Conservation (phyloP, 2,888 invertebrate genomes). For the Noctua fimbriata region DNA sequence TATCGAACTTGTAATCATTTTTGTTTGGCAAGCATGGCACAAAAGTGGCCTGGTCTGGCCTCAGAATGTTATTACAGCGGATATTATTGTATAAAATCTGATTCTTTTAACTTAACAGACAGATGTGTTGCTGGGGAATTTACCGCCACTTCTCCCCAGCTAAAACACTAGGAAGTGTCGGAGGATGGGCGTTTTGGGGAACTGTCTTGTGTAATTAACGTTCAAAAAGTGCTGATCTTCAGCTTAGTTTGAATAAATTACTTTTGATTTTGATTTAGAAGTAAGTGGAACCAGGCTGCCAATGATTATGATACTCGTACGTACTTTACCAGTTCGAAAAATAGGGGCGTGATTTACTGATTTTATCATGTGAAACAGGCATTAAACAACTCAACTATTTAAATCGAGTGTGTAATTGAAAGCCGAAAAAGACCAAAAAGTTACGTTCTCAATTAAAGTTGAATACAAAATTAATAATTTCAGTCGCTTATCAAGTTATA, state of each 20-base stretch:
- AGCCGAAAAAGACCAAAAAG: neutral
- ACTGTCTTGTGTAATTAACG: too few relatives aligned
- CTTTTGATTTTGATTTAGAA: too few relatives aligned
- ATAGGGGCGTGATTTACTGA: neutral
- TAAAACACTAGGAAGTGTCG: too few relatives aligned
- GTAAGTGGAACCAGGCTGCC: neutral
- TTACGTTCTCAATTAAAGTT: conserved; percentile 10
- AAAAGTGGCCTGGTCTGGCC: neutral
- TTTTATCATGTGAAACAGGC: neutral
- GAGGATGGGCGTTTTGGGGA: too few relatives aligned
- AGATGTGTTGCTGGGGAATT: too few relatives aligned
- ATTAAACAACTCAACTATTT: neutral
- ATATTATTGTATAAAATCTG: too few relatives aligned
- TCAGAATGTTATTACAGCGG: neutral
- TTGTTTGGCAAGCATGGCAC: neutral
- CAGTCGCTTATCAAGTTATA: neutral
- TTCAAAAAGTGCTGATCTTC: too few relatives aligned
- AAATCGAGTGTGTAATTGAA: neutral
- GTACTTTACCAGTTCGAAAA: neutral
- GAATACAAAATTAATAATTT: conserved; percentile 8
- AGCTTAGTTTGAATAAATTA: too few relatives aligned
- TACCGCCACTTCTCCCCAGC: too few relatives aligned
- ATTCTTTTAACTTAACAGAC: too few relatives aligned
- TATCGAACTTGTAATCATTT: neutral
- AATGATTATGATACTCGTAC: neutral